A percentile compares a stretch with the other conserved stretches of the same genome.
Evolutionary conservation across 2,797 vertebrate species (phyloP).

Genomic region (Crenichthys baileyi): DNA sequence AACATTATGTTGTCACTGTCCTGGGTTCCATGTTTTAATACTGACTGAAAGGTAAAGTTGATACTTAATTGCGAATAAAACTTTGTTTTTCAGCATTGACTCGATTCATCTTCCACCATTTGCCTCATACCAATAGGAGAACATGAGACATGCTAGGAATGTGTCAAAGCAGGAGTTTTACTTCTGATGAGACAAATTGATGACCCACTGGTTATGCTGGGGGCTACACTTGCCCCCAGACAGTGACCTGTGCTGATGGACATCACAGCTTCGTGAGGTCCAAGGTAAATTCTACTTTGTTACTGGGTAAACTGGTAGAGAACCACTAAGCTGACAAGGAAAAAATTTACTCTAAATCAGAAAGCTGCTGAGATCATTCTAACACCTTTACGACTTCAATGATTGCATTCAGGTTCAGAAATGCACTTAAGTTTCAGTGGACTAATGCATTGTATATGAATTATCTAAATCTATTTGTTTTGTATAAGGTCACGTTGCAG

Average conservation of each 20-base stretch:
- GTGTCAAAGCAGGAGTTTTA: slow-evolving; percentile 39
- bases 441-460: neutral
- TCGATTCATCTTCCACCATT: slow-evolving; percentile 6
- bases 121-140: slow-evolving; percentile 24
- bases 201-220: slow-evolving; percentile 55
- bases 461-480: neutral
- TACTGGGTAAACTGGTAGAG: slow-evolving; percentile 14
- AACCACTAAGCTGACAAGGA: slow-evolving; percentile 23
- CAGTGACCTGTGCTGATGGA: slow-evolving; percentile 69
- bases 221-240: slow-evolving; percentile 70
- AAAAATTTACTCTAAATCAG: neutral
- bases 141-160: slow-evolving; percentile 53
- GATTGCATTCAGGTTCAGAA: neutral
- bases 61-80: slow-evolving; percentile 7
- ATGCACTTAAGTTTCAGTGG: neutral
- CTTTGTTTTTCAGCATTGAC: slow-evolving; percentile 3
- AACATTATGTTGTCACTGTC: slow-evolving; percentile 1
- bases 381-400: neutral
- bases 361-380: neutral
- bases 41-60: slow-evolving; percentile 2
- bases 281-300: slow-evolving; percentile 41
- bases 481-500: neutral
- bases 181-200: slow-evolving; percentile 59
- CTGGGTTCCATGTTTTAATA: slow-evolving; percentile 5
- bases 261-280: slow-evolving; percentile 51